Base-by-base conservation (phyloP, 92 coral and sea anemone species). In the Paramuricea clavata region DNA sequence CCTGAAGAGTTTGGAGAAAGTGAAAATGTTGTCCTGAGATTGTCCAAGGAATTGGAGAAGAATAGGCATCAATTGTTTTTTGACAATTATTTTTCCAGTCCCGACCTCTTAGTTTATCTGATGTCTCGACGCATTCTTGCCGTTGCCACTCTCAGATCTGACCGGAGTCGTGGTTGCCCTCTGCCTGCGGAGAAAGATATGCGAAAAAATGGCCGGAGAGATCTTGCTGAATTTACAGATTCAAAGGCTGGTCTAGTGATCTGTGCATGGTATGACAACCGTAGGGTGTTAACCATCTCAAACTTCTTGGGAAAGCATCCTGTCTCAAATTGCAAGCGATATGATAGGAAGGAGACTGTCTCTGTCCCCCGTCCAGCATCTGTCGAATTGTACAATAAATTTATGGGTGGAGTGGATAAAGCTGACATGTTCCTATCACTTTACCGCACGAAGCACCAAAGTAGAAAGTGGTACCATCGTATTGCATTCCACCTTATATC, bases 221-320 rank as follows among this genome's bases (percentile, higher is more conserved):
- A 23, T 65, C 8, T 76, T 76, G 82, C 57, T 49, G 31, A 44
- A 49, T 44, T 49, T 44, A 16, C 62, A 9, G 82, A 76, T 76
- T 12, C 57, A 10, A 56, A 76, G 25, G 62, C 57, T 44, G 62
- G 82, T 76, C n/a, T 76, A 28, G 62, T 76, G 64, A 56, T 43
- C 32, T 76, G 82, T 49, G 82, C 57, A 76, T 76, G 82, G 82
- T 65, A 65, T 65, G 72, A 65, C 72, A 65, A 65, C 72, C 72
- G 6, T n/a, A 3, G 72, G 17, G 72, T 65, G 8, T 65, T 65
- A 34, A 65, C 72, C n/a, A 65, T 65, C 28, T 65, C 72, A 12
- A 65, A 65, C 72, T 65, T 65, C 17, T 65, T 65, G 33, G 72
- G 72, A 12, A 65, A 65, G 72, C 33, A 65, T 27, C 41, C 72